Evolutionary conservation across 2,797 vertebrate species (phyloP).

Genomic region (Phaenicophaeus curvirostris): DNA sequence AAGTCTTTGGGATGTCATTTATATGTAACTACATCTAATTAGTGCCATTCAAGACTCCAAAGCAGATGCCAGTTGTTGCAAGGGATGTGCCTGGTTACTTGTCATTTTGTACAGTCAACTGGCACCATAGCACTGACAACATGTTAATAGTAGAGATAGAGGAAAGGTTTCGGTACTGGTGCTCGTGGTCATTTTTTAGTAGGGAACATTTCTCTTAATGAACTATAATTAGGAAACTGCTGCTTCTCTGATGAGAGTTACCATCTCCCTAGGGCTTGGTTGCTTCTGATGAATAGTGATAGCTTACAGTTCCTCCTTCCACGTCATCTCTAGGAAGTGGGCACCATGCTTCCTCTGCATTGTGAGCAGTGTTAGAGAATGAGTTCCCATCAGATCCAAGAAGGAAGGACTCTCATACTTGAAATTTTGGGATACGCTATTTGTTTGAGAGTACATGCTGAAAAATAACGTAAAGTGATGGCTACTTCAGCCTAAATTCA

Average conservation of each 20-base stretch:
- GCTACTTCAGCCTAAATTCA: not conserved
- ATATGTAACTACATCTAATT: conserved; percentile 72
- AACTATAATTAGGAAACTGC: not conserved
- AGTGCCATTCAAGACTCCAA: conserved; percentile 70
- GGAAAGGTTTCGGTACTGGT: not conserved
- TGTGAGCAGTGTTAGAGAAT: not conserved
- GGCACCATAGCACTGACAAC: not conserved
- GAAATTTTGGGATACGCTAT: not conserved
- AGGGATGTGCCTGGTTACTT: conserved; percentile 51
- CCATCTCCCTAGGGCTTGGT: not conserved
- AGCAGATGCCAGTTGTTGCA: conserved; percentile 69
- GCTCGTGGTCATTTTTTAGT: not conserved
- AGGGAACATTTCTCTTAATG: not conserved
- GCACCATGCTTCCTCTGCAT: not conserved
- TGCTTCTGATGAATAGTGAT: not conserved
- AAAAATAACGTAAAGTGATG: not conserved
- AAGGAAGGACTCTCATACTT: not conserved
- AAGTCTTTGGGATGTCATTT: conserved; percentile 70
- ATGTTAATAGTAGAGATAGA: not conserved
- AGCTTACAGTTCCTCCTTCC: not conserved
- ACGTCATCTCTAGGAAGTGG: accelerated
- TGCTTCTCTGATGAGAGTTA: not conserved
- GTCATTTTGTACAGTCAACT: conserved; percentile 53
- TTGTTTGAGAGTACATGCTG: not conserved
- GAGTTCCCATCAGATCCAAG: not conserved